phyloP scores from a whole-genome alignment of 2,113 vertebrate genomes.

The Psilopsiagon aurifrons region DNA sequence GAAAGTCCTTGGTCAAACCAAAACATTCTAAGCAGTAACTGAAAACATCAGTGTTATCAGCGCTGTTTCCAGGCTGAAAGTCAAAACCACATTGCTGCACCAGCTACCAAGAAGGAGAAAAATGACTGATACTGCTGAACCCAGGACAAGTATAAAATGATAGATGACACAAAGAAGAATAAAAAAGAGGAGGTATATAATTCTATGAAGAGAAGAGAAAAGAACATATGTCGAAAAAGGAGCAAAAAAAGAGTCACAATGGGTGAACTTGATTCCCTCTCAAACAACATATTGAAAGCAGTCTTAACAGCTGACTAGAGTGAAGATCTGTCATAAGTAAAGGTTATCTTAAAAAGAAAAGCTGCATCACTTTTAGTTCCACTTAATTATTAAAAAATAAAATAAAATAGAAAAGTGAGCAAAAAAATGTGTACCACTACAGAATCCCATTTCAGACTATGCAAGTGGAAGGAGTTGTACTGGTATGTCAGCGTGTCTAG shows the following conservation, averaged over 20 bases:
- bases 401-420: too few relatives aligned
- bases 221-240: background rate
- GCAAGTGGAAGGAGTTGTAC: background rate
- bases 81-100: too few relatives aligned
- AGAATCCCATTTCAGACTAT: background rate
- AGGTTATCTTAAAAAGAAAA: slow-evolving; percentile 25
- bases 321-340: background rate
- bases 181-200: background rate
- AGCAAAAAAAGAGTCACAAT: background rate
- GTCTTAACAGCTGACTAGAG: background rate
- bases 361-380: background rate
- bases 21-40: too few relatives aligned
- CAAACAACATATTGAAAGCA: background rate
- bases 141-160: background rate
- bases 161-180: background rate
- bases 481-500: background rate
- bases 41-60: too few relatives aligned
- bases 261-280: background rate
- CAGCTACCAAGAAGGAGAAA: too few relatives aligned
- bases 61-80: too few relatives aligned
- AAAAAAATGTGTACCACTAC: background rate
- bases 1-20: too few relatives aligned
- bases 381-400: background rate
- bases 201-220: background rate
- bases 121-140: too few relatives aligned